Percentiles rank a stretch among this genome's conserved stretches.
These are phyloP conservation scores for Pseudomugil tenellus DNA, from an alignment of 2,797 vertebrate species.

Conservation along the genomic window DNA sequence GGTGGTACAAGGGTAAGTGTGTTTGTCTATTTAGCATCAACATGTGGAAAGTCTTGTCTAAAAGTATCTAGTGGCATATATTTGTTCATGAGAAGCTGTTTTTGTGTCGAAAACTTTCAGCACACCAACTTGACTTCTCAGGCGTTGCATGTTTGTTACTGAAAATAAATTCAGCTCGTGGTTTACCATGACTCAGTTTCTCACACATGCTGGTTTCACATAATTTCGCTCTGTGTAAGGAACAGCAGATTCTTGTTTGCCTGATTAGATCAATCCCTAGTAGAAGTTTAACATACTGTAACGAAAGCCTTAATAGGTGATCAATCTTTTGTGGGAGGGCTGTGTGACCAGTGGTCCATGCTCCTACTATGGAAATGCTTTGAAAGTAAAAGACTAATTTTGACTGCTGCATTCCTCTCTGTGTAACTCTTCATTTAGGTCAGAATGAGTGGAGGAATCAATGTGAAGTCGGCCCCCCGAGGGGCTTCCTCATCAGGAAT, in stretches of 20 bases:
- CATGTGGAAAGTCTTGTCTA: too few relatives aligned
- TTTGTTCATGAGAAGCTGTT: constrained; percentile 22
- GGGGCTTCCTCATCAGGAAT: constrained; percentile 85
- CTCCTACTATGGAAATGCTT: constrained; percentile 3
- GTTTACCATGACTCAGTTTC: constrained; percentile 18
- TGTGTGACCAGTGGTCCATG: constrained; percentile 7
- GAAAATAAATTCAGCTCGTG: constrained; percentile 57
- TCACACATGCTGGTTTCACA: constrained; percentile 53
- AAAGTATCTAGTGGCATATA: background rate
- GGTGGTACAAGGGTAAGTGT: background rate
- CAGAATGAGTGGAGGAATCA: constrained; percentile 86
- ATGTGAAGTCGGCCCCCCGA: constrained; percentile 79
- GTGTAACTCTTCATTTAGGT: constrained; percentile 47
- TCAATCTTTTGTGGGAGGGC: background rate
- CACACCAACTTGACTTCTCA: constrained; percentile 53
- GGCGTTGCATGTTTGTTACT: constrained; percentile 29
- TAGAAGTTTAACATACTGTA: constrained; percentile 20
- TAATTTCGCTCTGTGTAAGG: constrained; percentile 11
- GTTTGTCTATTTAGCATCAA: constrained; percentile 25
- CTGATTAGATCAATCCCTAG: constrained; percentile 18
- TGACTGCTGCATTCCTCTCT: constrained; percentile 1
- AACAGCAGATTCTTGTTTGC: constrained; percentile 9
- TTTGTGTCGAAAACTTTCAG: constrained; percentile 45
- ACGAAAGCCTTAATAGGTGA: constrained; percentile 11
- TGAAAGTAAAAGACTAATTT: background rate